Base-by-base conservation (phyloP, 2,888 invertebrate species). In the Tachystola acroxantha region DNA sequence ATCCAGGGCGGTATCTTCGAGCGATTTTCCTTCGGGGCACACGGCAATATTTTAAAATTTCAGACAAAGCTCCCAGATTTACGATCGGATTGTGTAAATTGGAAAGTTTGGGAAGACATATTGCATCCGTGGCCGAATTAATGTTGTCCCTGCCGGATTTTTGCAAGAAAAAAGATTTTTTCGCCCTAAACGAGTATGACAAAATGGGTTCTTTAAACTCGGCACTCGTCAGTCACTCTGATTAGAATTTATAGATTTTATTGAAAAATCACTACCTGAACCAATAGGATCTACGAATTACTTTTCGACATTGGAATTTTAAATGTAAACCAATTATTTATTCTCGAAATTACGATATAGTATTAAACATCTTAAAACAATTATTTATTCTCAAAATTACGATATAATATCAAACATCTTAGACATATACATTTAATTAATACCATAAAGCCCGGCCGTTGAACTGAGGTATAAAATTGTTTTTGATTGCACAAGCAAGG, bases 11-110 rank as follows among this genome's bases (percentile, higher is more conserved):
- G 50, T 53, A 53, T 61, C 56, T 58, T 53, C 39, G 46, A 53
- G 50, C 45, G 50, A 50, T 53, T 52, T 54, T 53, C 48, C 47
- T 50, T 51, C 49, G 49, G 49, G 32, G 44, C 49, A 48, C 29
- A 27, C 28, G 29, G 67, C 60, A 62, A 74, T 72, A 75, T 74
- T 77, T 79, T 71, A 73, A 78, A 74, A 64, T 67, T 64, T 61
- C 64, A 64, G 64, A 70, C 73, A 69, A 73, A 70, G 69, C 67
- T 61, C 53, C 50, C 58, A 68, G 75, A 77, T 76, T 79, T 77
- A 77, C 73, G 73, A 58, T 58, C 54, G 69, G 68, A 63, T 70
- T 75, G 66, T 76, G 69, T 66, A 77, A 78, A 79, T 78, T 78
- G 73, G 67, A 77, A 77, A 73, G 66, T 75, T 75, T 46, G 56